Base-by-base conservation (phyloP, 2,888 invertebrate species). In the Drepanosiphum platanoidis region DNA sequence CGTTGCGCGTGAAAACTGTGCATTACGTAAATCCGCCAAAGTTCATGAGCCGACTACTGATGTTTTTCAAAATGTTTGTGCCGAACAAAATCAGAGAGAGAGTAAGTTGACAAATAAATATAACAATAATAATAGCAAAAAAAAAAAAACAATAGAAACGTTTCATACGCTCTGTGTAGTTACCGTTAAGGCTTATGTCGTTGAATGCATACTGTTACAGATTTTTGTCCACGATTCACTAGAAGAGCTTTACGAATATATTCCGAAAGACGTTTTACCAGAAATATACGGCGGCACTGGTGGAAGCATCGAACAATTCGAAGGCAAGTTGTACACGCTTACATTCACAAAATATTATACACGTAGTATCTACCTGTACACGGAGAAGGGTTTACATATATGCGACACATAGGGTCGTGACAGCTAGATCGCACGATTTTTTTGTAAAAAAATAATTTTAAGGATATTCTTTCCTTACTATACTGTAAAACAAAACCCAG, bases 11-110 rank as follows among this genome's bases (percentile, higher is more conserved):
- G 7, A 75, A 84, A 36, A 32, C 42, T 1, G 66, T 75, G 1
- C 83, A 84, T 34, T 84, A 66, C 52, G 27, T 84, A 8, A 84
- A 84, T 27, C 83, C 83, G 0, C 83, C 83, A 0, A 84, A 84
- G 22, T 84, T 84, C 68, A 75, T 84, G 27, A 52, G 75, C 36
- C 74, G 83, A 8, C 42, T 84, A 0, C 9, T 84, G 3, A 75
- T 32, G 34, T 84, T 84, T 34, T 75, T 84, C 36, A 84, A 84
- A 22, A 66, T 84, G 36, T 84, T 84, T 36, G 11, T 84, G 11
- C 66, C 83, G 1, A 75, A 74, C 27, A 84, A 84, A 84, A 66
- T 84, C 18, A 66, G 32, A 46, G 83, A 75, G 1, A 75, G 83
- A 52, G 83, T 84, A 27, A 84, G 83, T 84, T 36, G 30, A n/a